A percentile compares a stretch with the other conserved stretches of the same genome.
Conservation (phyloP, 2,888 invertebrate genomes). For the Drosophila gaucha region DNA sequence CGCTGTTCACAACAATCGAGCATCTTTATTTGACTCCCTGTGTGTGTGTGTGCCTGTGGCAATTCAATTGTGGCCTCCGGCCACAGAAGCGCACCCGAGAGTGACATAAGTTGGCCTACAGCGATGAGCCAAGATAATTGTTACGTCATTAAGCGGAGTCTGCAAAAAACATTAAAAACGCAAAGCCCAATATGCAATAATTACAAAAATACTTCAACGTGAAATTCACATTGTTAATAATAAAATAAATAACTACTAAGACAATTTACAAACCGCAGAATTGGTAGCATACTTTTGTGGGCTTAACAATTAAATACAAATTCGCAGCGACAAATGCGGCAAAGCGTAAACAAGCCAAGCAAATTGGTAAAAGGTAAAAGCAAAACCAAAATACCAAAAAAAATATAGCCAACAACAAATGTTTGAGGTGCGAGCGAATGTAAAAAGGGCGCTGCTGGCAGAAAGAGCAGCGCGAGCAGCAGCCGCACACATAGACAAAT, state of each 20-base stretch:
- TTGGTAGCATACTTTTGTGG: slow-evolving; percentile 54
- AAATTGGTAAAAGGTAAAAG: slow-evolving; percentile 33
- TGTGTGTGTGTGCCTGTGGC: slow-evolving; percentile 29
- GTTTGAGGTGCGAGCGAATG: slow-evolving; percentile 38
- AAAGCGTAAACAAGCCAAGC: slow-evolving; percentile 74
- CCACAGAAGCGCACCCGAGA: slow-evolving; percentile 71
- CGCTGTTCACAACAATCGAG: slow-evolving; percentile 38
- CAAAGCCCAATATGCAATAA: slow-evolving; percentile 14
- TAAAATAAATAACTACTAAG: slow-evolving; percentile 30
- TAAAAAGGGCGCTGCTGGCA: slow-evolving; percentile 59
- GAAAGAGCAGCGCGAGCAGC: slow-evolving; percentile 9
- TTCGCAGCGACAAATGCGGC: slow-evolving; percentile 74
- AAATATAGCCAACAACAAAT: slow-evolving; percentile 32
- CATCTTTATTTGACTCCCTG: slow-evolving; percentile 36
- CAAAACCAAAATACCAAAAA: slow-evolving; percentile 37
- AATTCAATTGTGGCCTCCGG: slow-evolving; percentile 70
- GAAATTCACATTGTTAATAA: slow-evolving; percentile 37
- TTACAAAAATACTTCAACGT: slow-evolving; percentile 40
- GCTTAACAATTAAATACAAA: slow-evolving; percentile 69
- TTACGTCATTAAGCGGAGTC: slow-evolving; percentile 75
- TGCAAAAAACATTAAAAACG: slow-evolving; percentile 35
- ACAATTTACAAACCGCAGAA: slow-evolving; percentile 7
- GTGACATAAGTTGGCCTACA: slow-evolving; percentile 68
- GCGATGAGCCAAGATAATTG: slow-evolving; percentile 72
- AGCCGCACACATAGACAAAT: slow-evolving; percentile 11